Percentiles rank a stretch among this genome's conserved stretches.
These are phyloP conservation scores for Phycodurus eques DNA, from an alignment of 2,113 vertebrate species.

Conservation along the genomic window DNA sequence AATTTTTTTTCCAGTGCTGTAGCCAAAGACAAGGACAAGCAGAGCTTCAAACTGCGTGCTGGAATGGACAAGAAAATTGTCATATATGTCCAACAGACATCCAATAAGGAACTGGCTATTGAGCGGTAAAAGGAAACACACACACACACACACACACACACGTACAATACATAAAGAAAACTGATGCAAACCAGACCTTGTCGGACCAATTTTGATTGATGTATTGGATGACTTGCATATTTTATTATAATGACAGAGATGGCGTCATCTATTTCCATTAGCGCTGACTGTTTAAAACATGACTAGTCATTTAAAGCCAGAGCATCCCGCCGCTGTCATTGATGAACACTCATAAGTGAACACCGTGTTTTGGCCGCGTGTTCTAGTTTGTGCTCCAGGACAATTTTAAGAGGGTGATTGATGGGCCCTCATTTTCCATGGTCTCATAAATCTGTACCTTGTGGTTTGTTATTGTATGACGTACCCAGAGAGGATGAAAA, in stretches of 20 bases:
- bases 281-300: neutral
- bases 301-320: slow-evolving; percentile 16
- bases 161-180: neutral
- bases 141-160: neutral
- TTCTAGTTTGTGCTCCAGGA: slow-evolving; percentile 29
- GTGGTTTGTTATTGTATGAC: slow-evolving; percentile 50
- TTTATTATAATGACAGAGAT: neutral
- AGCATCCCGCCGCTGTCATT: slow-evolving; percentile 33
- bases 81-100: slow-evolving; percentile 94
- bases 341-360: slow-evolving; percentile 31
- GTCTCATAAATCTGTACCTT: slow-evolving; percentile 39
- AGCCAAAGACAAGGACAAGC: slow-evolving; percentile 96
- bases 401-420: slow-evolving; percentile 23
- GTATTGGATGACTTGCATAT: neutral
- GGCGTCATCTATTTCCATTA: neutral
- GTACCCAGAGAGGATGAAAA: slow-evolving; percentile 18
- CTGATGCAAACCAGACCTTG: neutral
- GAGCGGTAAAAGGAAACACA: slow-evolving; percentile 82
- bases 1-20: slow-evolving; percentile 80
- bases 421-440: slow-evolving; percentile 44
- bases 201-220: neutral
- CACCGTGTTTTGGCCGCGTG: slow-evolving; percentile 2
- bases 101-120: slow-evolving; percentile 95
- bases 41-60: slow-evolving; percentile 96
- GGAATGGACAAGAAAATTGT: slow-evolving; percentile 98